These are phyloP conservation scores for Epirrita christyi DNA, from an alignment of 2,888 invertebrate genomes.

Conservation along the genomic window DNA sequence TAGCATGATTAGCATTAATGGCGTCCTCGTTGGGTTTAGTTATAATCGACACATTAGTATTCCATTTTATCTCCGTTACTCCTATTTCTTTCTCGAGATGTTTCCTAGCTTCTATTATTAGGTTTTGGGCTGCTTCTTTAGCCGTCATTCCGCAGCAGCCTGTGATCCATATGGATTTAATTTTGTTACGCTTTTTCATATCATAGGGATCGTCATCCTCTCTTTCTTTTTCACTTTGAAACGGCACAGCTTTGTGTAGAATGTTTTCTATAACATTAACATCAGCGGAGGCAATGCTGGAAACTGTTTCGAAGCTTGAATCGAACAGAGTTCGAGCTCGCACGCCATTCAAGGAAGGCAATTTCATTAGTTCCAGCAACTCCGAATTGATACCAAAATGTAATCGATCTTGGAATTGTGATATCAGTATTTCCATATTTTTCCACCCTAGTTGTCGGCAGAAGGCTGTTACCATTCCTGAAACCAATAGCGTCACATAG, in stretches of 20 bases:
- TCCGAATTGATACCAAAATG: slow-evolving; percentile 97
- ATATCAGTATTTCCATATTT: slow-evolving; percentile 93
- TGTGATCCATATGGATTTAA: slow-evolving; percentile 90
- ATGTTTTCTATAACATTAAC: slow-evolving; percentile 89
- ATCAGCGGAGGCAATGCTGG: slow-evolving; percentile 91
- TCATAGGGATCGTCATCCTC: slow-evolving; percentile 89
- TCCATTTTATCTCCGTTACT: slow-evolving; percentile 88
- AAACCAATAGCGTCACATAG: slow-evolving; percentile 31
- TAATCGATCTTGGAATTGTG: slow-evolving; percentile 96
- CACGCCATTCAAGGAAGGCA: slow-evolving; percentile 92
- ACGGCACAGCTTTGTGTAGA: slow-evolving; percentile 91
- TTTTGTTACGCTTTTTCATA: slow-evolving; percentile 87
- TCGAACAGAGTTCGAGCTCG: slow-evolving; percentile 93
- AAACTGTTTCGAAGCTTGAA: slow-evolving; percentile 90
- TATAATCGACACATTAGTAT: slow-evolving; percentile 47
- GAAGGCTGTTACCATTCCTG: slow-evolving; percentile 98
- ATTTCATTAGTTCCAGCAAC: slow-evolving; percentile 94
- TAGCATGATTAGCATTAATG: slow-evolving; percentile 8
- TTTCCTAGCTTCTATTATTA: slow-evolving; percentile 91
- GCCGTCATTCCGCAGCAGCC: slow-evolving; percentile 92
- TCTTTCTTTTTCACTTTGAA: slow-evolving; percentile 91
- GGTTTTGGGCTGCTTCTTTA: slow-evolving; percentile 90
- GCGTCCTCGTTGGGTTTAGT: slow-evolving; percentile 18
- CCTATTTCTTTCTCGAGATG: slow-evolving; percentile 90
- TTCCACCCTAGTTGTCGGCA: slow-evolving; percentile 97